phyloP scores from a whole-genome alignment of 2,797 vertebrate species.

The Microctenopoma lineatum region DNA sequence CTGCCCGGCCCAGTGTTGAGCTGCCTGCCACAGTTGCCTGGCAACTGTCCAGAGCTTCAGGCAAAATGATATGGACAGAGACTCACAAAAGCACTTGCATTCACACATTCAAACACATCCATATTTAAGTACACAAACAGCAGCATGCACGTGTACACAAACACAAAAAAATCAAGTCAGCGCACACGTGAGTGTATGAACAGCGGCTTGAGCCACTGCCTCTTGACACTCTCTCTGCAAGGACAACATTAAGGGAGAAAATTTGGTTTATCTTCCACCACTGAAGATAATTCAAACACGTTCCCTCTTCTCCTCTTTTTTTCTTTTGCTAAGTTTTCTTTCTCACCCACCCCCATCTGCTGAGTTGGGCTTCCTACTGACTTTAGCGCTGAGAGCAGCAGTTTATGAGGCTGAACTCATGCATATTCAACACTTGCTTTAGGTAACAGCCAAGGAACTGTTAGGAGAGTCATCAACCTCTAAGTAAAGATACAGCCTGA shows the following conservation, averaged over 20 bases:
- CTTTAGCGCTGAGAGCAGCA: slow-evolving; percentile 83
- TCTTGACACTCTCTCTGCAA: slow-evolving; percentile 31
- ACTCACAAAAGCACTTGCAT: slow-evolving; percentile 66
- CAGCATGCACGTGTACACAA: slow-evolving; percentile 36
- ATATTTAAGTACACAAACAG: slow-evolving; percentile 58
- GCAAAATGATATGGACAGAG: slow-evolving; percentile 77
- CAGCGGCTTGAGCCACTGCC: slow-evolving; percentile 22
- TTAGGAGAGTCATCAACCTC: slow-evolving; percentile 73
- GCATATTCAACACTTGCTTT: slow-evolving; percentile 84
- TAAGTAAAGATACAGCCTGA: slow-evolving; percentile 57
- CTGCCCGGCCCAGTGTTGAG: slow-evolving; percentile 67
- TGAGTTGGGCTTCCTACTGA: slow-evolving; percentile 81
- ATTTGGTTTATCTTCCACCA: slow-evolving; percentile 47
- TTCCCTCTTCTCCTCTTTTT: slow-evolving; percentile 44
- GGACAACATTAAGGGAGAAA: slow-evolving; percentile 43
- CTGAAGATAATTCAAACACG: slow-evolving; percentile 66
- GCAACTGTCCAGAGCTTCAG: slow-evolving; percentile 83
- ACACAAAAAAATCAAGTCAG: slow-evolving; percentile 23
- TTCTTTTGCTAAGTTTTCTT: slow-evolving; percentile 71
- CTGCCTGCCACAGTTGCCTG: slow-evolving; percentile 83
- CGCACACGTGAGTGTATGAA: slow-evolving; percentile 2
- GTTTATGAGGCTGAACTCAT: slow-evolving; percentile 79
- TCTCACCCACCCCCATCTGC: slow-evolving; percentile 69
- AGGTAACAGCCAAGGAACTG: slow-evolving; percentile 76
- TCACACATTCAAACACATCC: slow-evolving; percentile 58